A percentile compares a stretch with the other conserved stretches of the same genome.
Conservation (phyloP, 2,113 vertebrate species). For the Gopherus flavomarginatus region DNA sequence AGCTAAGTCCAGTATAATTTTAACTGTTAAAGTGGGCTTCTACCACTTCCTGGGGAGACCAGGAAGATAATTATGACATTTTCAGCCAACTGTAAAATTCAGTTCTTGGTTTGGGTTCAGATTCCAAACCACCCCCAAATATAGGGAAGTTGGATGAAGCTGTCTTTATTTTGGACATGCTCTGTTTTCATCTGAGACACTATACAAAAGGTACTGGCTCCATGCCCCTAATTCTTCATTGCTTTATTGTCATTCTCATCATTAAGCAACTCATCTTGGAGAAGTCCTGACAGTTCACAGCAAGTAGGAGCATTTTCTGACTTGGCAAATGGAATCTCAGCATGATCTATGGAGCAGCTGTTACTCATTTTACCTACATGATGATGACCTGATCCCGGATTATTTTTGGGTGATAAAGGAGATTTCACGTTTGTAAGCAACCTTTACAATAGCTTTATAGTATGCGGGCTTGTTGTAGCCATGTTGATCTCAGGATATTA, state of each 20-base stretch:
- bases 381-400: neutral
- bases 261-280: neutral
- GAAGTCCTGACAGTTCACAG: neutral
- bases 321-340: neutral
- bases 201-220: neutral
- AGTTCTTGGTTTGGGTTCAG: neutral
- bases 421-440: no score
- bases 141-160: neutral
- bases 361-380: neutral
- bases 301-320: accelerated
- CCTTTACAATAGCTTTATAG: neutral
- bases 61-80: neutral
- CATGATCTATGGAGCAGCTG: neutral
- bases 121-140: neutral
- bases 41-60: slow-evolving; percentile 24
- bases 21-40: slow-evolving; percentile 1
- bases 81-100: slow-evolving; percentile 11
- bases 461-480: neutral
- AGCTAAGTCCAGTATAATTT: slow-evolving; percentile 9
- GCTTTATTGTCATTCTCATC: neutral
- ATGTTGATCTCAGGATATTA: neutral
- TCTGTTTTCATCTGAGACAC: neutral
- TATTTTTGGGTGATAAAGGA: accelerated
- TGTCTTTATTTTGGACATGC: neutral
- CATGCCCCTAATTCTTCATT: neutral